Conservation (phyloP, 2,113 vertebrate genomes). For the Dunckerocampus dactyliophorus region DNA sequence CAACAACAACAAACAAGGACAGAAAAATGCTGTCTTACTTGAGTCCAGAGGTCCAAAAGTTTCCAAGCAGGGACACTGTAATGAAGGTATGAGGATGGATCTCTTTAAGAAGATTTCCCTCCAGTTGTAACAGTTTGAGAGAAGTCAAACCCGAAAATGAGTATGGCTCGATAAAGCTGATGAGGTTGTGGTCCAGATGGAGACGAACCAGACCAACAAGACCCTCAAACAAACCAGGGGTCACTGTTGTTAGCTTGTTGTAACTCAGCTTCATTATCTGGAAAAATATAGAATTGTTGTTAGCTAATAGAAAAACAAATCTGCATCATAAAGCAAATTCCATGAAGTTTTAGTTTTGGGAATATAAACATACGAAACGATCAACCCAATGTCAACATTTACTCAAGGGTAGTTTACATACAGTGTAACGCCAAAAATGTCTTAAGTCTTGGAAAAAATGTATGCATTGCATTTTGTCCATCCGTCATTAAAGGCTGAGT, state of each 20-base stretch:
- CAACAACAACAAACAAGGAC: background rate
- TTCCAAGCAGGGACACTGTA: constrained; percentile 72
- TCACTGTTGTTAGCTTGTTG: constrained; percentile 72
- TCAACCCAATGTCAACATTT: no score
- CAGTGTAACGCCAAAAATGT: no score
- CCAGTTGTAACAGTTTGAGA: constrained; percentile 75
- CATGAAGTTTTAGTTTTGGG: background rate
- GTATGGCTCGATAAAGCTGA: constrained; percentile 74
- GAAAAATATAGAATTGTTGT: background rate
- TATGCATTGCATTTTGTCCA: no score
- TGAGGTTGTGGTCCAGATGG: constrained; percentile 76
- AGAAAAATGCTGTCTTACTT: constrained; percentile 46
- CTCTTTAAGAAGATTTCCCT: constrained; percentile 72
- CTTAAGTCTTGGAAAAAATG: no score
- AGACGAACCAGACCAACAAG: constrained; percentile 68
- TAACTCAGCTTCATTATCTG: constrained; percentile 79
- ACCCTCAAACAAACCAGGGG: constrained; percentile 64
- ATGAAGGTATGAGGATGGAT: constrained; percentile 77
- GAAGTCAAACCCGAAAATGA: constrained; percentile 71
- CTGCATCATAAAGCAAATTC: background rate
- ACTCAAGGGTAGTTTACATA: no score
- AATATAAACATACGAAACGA: background rate
- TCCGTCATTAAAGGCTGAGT: no score
- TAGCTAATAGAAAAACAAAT: background rate
- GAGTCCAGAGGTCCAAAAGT: constrained; percentile 73